phyloP scores from a whole-genome alignment of 2,888 invertebrate genomes.

The Cosmorhoe ocellata region DNA sequence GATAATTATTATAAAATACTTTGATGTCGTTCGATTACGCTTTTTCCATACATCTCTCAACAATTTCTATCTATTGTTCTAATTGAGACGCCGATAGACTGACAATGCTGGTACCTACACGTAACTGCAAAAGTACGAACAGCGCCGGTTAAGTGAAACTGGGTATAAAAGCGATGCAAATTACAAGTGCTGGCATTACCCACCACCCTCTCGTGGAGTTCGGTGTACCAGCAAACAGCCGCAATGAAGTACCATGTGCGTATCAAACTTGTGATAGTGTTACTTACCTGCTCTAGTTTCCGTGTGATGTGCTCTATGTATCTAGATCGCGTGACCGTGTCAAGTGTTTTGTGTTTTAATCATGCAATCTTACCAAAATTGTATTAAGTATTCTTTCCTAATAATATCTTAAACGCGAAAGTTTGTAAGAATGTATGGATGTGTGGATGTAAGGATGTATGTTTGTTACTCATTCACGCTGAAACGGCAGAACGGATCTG shows the following conservation, averaged over 20 bases:
- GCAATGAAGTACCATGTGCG: slow-evolving; percentile 78
- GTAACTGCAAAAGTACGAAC: slow-evolving; percentile 69
- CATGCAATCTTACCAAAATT: slow-evolving; percentile 12
- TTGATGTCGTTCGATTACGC: slow-evolving; percentile 44
- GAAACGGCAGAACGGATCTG: no score
- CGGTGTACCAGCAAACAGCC: slow-evolving; percentile 51
- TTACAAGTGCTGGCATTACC: slow-evolving; percentile 73
- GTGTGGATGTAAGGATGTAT: no score
- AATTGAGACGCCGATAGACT: slow-evolving; percentile 63
- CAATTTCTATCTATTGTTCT: slow-evolving; percentile 79
- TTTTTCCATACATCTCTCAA: slow-evolving; percentile 63
- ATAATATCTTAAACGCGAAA: no score
- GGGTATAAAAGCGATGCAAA: slow-evolving; percentile 81
- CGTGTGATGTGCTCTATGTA: slow-evolving; percentile 30
- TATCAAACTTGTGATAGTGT: slow-evolving; percentile 48
- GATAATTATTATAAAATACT: slow-evolving; percentile 49
- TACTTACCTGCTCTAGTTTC: slow-evolving; percentile 33
- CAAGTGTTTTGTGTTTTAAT: slow-evolving; percentile 38
- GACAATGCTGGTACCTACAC: slow-evolving; percentile 69
- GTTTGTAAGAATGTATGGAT: no score
- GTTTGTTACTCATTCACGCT: no score
- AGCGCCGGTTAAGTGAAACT: slow-evolving; percentile 65
- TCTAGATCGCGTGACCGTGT: slow-evolving; percentile 27
- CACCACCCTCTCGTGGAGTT: slow-evolving; percentile 69
- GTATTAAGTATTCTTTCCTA: no score